Percentiles rank a stretch among this genome's conserved stretches.
These are phyloP conservation scores for Sebastolobus altivelis DNA, from an alignment of 2,797 vertebrate genomes.

Conservation along the genomic window DNA sequence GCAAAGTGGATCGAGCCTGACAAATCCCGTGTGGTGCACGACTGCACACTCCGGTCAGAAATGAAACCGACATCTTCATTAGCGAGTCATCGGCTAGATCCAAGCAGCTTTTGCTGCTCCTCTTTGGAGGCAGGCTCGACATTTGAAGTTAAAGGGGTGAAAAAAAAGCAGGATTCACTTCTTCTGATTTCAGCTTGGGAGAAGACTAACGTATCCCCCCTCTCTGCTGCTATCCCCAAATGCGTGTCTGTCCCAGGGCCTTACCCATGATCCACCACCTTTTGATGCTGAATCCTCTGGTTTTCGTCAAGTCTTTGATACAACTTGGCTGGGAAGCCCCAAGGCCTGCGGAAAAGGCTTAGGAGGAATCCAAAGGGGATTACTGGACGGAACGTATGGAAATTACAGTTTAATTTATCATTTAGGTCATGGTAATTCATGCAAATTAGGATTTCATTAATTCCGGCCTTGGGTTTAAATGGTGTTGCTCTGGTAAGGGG, in stretches of 20 bases:
- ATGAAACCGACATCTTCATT: slow-evolving; percentile 45
- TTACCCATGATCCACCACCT: slow-evolving; percentile 51
- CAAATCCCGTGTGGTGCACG: slow-evolving; percentile 40
- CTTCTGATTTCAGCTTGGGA: slow-evolving; percentile 2
- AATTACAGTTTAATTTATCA: slow-evolving; percentile 79
- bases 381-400: slow-evolving; percentile 72
- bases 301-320: slow-evolving; percentile 62
- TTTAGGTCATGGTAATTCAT: slow-evolving; percentile 78
- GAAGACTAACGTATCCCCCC: background rate
- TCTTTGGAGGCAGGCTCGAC: slow-evolving; percentile 8
- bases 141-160: slow-evolving; percentile 7
- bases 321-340: slow-evolving; percentile 39
- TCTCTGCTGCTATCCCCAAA: slow-evolving; percentile 17
- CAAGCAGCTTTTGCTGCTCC: background rate
- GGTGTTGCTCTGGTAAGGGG: slow-evolving; percentile 26
- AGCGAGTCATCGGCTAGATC: slow-evolving; percentile 23
- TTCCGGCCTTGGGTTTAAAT: slow-evolving; percentile 67
- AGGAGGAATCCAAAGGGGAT: slow-evolving; percentile 68
- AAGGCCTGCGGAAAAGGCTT: slow-evolving; percentile 48
- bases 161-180: slow-evolving; percentile 15
- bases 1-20: slow-evolving; percentile 32
- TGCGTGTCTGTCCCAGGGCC: slow-evolving; percentile 58
- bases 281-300: slow-evolving; percentile 64
- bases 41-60: slow-evolving; percentile 34
- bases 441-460: slow-evolving; percentile 73